These are phyloP conservation scores for Ellobius talpinus DNA, from an alignment of 2,113 vertebrate species.

Conservation along the genomic window DNA sequence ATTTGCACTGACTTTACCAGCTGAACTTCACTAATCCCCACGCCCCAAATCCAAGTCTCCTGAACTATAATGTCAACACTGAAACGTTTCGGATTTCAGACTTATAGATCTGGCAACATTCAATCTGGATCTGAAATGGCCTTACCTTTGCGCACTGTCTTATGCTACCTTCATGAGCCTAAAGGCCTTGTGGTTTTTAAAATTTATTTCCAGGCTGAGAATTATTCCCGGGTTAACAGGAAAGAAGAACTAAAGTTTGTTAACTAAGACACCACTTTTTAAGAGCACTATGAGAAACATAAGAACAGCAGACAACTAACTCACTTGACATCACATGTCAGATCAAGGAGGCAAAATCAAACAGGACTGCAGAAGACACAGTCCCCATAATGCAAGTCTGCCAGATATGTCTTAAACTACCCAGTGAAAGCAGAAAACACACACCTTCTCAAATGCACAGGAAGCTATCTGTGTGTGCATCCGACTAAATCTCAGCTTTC, in stretches of 20 bases:
- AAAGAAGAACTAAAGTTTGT: slow-evolving; percentile 25
- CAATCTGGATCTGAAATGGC: background rate
- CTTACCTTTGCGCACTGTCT: background rate
- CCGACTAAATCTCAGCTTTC: slow-evolving; percentile 3
- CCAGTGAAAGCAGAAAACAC: background rate
- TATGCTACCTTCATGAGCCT: background rate
- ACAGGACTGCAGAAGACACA: background rate
- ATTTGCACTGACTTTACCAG: background rate
- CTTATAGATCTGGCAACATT: background rate
- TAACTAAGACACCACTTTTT: background rate
- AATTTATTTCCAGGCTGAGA: background rate
- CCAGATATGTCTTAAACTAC: background rate
- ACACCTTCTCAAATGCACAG: background rate
- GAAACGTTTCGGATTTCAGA: background rate
- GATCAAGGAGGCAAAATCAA: slow-evolving; percentile 40
- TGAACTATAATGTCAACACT: background rate
- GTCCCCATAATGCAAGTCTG: background rate
- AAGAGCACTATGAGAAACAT: background rate
- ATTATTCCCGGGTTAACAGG: background rate
- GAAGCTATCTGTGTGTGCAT: background rate
- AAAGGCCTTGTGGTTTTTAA: background rate
- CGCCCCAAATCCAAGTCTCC: background rate
- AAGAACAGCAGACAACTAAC: background rate
- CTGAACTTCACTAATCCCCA: background rate
- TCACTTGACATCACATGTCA: background rate